Conservation (phyloP, 2,113 vertebrate genomes). For the Calidris pugnax region DNA sequence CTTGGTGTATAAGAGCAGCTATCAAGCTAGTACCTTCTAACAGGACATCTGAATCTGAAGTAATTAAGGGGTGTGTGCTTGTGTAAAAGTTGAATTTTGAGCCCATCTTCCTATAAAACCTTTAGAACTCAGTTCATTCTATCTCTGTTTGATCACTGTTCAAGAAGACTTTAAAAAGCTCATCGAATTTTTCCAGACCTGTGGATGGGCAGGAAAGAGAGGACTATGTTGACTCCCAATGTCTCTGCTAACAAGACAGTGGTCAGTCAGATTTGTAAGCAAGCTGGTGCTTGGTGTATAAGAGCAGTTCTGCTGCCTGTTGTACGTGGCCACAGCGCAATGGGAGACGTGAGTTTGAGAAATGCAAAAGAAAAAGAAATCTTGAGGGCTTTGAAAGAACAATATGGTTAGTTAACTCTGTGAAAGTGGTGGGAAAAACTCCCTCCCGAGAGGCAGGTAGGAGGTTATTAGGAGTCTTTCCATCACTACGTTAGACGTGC, state of each 20-base stretch:
- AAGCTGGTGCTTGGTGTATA: background rate
- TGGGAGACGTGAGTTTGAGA: background rate
- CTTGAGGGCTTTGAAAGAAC: background rate
- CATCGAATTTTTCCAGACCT: background rate
- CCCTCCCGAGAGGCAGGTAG: background rate
- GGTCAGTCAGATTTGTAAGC: background rate
- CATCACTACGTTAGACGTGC: background rate
- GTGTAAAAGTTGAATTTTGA: background rate
- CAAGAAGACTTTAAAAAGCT: background rate
- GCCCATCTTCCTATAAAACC: background rate
- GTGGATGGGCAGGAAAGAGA: background rate
- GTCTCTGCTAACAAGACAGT: background rate
- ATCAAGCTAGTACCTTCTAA: too few relatives aligned
- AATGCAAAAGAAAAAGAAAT: background rate
- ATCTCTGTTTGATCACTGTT: background rate
- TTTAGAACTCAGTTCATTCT: background rate
- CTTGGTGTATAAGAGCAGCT: background rate
- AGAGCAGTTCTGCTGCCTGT: background rate
- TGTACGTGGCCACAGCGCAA: accelerated
- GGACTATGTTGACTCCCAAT: background rate
- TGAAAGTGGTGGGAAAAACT: background rate
- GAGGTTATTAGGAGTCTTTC: background rate
- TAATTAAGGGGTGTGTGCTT: background rate
- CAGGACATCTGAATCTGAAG: too few relatives aligned
- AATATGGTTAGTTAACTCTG: background rate